Evolutionary conservation across 1,140 invertebrate genomes (phyloP).

Genomic region (Belonocnema kinseyi): DNA sequence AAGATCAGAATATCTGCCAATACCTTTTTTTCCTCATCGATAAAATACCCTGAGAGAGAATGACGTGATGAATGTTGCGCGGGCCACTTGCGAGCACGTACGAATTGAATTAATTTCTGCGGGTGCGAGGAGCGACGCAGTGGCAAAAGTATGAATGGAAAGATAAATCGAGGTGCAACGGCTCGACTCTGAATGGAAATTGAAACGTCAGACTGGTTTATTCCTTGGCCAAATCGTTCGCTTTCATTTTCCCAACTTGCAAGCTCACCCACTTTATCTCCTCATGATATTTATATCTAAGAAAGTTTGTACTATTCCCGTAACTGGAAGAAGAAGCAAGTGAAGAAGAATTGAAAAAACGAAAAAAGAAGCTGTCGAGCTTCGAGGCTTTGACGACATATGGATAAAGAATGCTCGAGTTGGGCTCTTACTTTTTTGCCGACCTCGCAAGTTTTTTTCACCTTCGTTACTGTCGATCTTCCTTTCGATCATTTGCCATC

Average conservation of each 20-base stretch:
- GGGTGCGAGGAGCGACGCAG: constrained; percentile 42
- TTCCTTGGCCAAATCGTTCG: constrained; percentile 43
- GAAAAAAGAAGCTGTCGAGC: constrained; percentile 25
- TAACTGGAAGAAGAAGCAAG: constrained; percentile 51
- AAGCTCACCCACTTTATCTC: constrained; percentile 32
- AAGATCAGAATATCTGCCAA: constrained; percentile 19
- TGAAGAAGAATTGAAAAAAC: constrained; percentile 39
- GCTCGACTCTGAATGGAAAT: constrained; percentile 56
- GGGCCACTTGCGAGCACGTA: constrained; percentile 53
- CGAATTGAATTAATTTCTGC: constrained; percentile 56
- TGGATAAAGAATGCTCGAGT: background rate
- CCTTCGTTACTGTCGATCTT: constrained; percentile 36
- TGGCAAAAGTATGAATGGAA: constrained; percentile 57
- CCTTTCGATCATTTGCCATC: constrained; percentile 9
- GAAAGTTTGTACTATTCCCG: constrained; percentile 46
- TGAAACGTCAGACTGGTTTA: constrained; percentile 60
- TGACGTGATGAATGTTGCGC: constrained; percentile 50
- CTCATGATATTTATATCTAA: background rate
- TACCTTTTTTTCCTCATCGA: constrained; percentile 16
- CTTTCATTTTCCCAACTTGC: constrained; percentile 40
- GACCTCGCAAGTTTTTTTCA: constrained; percentile 33
- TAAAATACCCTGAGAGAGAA: constrained; percentile 16
- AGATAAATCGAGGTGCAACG: constrained; percentile 61
- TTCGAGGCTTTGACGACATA: constrained; percentile 42
- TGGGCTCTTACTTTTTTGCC: constrained; percentile 20